Evolutionary conservation across 2,888 invertebrate genomes (phyloP).

Genomic region (Andrena haemorrhoa): DNA sequence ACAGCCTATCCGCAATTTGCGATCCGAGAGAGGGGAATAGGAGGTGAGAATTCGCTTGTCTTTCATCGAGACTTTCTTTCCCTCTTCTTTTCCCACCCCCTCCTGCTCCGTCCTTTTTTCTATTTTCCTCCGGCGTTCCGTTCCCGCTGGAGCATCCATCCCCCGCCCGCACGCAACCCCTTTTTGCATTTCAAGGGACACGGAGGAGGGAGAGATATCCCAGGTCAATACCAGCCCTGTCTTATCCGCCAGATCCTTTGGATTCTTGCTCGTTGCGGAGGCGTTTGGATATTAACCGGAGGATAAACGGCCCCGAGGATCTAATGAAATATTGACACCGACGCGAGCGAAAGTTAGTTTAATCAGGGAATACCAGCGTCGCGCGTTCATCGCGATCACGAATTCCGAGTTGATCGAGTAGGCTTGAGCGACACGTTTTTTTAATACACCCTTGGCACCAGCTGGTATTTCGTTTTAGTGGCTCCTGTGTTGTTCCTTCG

Average conservation of each 20-base stretch:
- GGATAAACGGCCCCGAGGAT: constrained; percentile 68
- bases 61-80: constrained; percentile 73
- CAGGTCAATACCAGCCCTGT: constrained; percentile 63
- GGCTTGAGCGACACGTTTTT: constrained; percentile 9
- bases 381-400: constrained; percentile 58
- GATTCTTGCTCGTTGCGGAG: constrained; percentile 61
- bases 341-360: constrained; percentile 67
- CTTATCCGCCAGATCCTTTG: constrained; percentile 63
- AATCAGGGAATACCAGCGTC: constrained; percentile 63
- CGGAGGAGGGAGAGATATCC: background rate
- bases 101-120: constrained; percentile 28
- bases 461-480: background rate
- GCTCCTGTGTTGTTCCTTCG: background rate
- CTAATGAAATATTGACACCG: constrained; percentile 72
- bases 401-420: constrained; percentile 36
- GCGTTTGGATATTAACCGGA: constrained; percentile 68
- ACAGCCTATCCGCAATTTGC: constrained; percentile 81
- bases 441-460: background rate
- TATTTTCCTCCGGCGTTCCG: constrained; percentile 51
- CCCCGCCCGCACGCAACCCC: constrained; percentile 64
- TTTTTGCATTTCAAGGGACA: constrained; percentile 75
- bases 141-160: constrained; percentile 41
- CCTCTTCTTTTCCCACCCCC: constrained; percentile 46
- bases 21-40: constrained; percentile 64
- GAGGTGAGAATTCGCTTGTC: constrained; percentile 79